These are phyloP conservation scores for Noturus placidus DNA, from an alignment of 2,113 vertebrate genomes.

Conservation along the genomic window DNA sequence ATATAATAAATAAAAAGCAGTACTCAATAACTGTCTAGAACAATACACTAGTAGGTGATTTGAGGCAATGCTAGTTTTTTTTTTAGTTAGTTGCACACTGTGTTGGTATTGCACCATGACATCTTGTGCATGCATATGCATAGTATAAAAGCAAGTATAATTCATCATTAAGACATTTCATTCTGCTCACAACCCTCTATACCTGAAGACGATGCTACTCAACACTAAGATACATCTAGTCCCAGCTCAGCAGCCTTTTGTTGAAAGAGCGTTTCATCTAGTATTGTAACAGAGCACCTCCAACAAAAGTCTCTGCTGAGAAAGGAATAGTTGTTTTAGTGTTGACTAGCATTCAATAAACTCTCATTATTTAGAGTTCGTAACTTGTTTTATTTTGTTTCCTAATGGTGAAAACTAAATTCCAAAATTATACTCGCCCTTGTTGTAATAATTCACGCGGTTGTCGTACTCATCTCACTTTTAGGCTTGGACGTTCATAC, in stretches of 20 bases:
- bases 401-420: not conserved
- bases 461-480: not conserved
- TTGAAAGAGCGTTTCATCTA: conserved; percentile 14
- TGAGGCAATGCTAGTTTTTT: not conserved
- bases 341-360: not conserved
- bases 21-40: not conserved
- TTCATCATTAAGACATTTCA: not conserved
- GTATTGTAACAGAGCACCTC: not conserved
- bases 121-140: not conserved
- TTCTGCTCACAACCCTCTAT: not conserved
- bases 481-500: not conserved
- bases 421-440: not conserved
- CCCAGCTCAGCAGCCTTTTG: not conserved
- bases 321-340: not conserved
- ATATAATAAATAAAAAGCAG: too few species aligned
- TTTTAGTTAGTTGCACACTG: not conserved
- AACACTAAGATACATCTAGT: not conserved
- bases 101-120: not conserved
- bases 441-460: not conserved
- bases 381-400: not conserved
- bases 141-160: not conserved
- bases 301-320: conserved; percentile 13
- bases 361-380: not conserved
- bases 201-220: not conserved
- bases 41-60: not conserved